phyloP scores from a whole-genome alignment of 92 coral and sea anemone species.

The Epizoanthus fatuus region DNA sequence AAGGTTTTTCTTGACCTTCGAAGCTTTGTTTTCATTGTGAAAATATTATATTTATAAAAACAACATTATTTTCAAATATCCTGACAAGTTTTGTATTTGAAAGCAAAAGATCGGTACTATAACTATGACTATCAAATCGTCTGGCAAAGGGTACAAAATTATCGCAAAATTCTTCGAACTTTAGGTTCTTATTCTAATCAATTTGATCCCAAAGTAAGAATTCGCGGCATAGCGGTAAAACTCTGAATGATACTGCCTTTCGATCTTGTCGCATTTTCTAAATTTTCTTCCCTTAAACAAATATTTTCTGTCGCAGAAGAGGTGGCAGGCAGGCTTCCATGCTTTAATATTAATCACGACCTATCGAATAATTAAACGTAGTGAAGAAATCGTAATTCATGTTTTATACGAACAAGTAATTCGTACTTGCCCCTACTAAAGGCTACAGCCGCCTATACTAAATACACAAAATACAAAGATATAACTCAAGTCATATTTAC shows the following conservation, averaged over 20 bases:
- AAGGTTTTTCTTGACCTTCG: too few species aligned
- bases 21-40: too few species aligned
- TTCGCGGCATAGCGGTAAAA: neutral
- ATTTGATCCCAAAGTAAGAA: neutral
- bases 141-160: conserved; percentile 8
- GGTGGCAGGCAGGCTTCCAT: conserved; percentile 71
- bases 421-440: conserved; percentile 15
- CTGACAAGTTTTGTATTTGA: neutral
- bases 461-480: conserved; percentile 12
- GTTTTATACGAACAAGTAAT: conserved; percentile 30
- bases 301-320: conserved; percentile 77
- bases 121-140: too few species aligned
- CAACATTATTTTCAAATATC: too few species aligned
- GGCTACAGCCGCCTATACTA: neutral
- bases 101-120: conserved; percentile 36
- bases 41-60: too few species aligned
- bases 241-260: conserved; percentile 5
- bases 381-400: conserved; percentile 58
- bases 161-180: neutral
- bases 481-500: conserved; percentile 66
- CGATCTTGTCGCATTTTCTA: conserved; percentile 13
- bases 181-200: neutral
- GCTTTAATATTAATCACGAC: conserved; percentile 86
- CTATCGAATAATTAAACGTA: conserved; percentile 73
- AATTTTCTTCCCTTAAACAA: conserved; percentile 66